Evolutionary conservation across 2,797 vertebrate species (phyloP), one percentile per base, ranked within the genome.

Genomic region (Enteromius treurensis): DNA sequence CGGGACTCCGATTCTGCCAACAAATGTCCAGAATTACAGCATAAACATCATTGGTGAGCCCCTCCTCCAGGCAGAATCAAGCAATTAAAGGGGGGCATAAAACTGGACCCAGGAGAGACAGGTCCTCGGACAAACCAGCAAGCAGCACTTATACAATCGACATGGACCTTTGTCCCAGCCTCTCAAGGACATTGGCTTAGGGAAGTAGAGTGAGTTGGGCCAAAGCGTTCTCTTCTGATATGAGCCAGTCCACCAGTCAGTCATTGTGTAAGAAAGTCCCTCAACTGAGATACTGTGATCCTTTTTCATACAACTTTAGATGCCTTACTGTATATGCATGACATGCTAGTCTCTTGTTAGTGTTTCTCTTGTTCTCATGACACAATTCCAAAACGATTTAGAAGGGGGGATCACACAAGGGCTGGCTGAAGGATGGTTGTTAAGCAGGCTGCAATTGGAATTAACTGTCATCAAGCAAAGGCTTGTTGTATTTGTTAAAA

Each of bases 311-410:
- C 92, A 93, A 94, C 95, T 95, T 95, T 98, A 98, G 97, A 99
- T 99, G 98, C 97, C 97, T 99, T 99, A 99, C 98, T 97, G 97
- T 98, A 97, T 97, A 96, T 98, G 97, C 98, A 99, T 99, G 97
- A 98, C 96, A 97, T 95, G 94, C 95, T 96, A 96, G 95, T 96
- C 95, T 91, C 91, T 92, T 60, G 53, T 60, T 96, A 95, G 96
- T 93, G 91, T 92, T 91, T 85, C 60, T 92, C 42, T 92, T 89
- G 91, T 88, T 89, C 89, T 90, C 91, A 89, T 96, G 96, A 91
- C 88, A 91, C 86, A 95, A 95, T 95, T 95, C 93, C 92, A 84
- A 86, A 82, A 88, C 75, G 79, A 85, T 86, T 88, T 91, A 89
- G 91, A 88, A 91, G 90, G 90, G 89, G 94, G 95, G 34, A 93